phyloP scores from a whole-genome alignment of 2,797 vertebrate species.

The Margarornis squamiger region DNA sequence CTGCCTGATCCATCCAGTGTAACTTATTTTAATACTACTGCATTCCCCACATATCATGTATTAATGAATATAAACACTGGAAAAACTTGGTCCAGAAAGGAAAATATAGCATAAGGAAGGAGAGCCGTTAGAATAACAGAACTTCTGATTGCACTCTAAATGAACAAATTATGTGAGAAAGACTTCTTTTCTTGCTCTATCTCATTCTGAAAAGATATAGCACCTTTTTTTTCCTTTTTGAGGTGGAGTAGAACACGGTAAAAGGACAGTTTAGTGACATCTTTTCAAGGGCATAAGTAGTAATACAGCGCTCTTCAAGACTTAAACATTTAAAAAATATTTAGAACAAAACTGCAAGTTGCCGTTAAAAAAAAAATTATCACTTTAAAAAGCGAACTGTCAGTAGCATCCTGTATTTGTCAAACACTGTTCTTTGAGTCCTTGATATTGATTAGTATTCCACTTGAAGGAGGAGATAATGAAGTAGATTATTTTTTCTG shows the following conservation, averaged over 20 bases:
- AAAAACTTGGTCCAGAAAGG: background rate
- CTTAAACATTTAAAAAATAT: background rate
- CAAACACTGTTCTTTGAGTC: conserved; percentile 17
- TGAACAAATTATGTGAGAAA: background rate
- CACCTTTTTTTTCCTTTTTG: background rate
- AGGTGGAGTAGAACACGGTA: background rate
- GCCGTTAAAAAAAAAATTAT: background rate
- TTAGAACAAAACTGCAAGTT: background rate
- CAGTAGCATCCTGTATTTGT: background rate
- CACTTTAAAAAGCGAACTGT: background rate
- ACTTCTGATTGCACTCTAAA: background rate
- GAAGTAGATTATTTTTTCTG: conserved; percentile 49
- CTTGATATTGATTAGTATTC: conserved; percentile 50
- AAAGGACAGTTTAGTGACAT: background rate
- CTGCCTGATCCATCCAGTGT: background rate
- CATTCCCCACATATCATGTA: background rate
- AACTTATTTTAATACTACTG: background rate
- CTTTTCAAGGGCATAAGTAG: background rate
- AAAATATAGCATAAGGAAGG: background rate
- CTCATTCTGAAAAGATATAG: background rate
- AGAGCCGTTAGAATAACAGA: background rate
- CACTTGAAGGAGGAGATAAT: conserved; percentile 31
- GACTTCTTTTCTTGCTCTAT: background rate
- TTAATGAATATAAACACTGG: background rate
- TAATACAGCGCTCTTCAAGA: background rate